Evolutionary conservation across 1,140 invertebrate species (phyloP), one percentile per base, ranked within the genome.

Genomic region (Pygmarrhopalites habei): DNA sequence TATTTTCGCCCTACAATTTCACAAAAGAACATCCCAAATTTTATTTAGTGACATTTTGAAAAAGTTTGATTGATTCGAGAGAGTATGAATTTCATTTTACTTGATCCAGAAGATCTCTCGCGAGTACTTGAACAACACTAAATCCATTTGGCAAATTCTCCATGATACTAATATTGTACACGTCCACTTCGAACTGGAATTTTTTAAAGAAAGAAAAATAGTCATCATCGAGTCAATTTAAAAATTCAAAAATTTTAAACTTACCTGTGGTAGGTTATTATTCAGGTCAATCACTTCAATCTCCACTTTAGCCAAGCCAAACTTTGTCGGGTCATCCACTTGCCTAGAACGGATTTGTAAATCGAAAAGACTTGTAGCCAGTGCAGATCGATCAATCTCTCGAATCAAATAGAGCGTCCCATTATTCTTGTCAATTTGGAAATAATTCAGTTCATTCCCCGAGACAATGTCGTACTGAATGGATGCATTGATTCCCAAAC

Each of bases 161-260:
- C 47, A 92, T 88, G 53, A 93, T 92, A 65, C 88, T 92, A 41
- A 93, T 91, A 67, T 92, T 92, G 72, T 92, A 92, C 66, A 88
- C 83, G 68, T 90, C 88, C 0, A 89, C 86, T 75, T 91, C 89
- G 63, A 93, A 93, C 66, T 89, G 25, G 12, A 41, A 56, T 25
- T 25, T 47, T 25, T 47, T 25, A 89, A 19, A 25, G 23, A 47
- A 19, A 47, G 7, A 19, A 5, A 19, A 19, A n/a, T n/a, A n/a
- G n/a, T n/a, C n/a, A n/a, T n/a, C n/a, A n/a, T n/a, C n/a, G n/a
- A n/a, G n/a, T n/a, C n/a, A n/a, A n/a, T n/a, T n/a, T n/a, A n/a
- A n/a, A n/a, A n/a, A n/a, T n/a, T n/a, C n/a, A n/a, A n/a, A n/a
- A n/a, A 47, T 47, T 10, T 19, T 10, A 56, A 35, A 12, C 30